phyloP scores from a whole-genome alignment of 2,797 vertebrate genomes.

The Spea hammondii region DNA sequence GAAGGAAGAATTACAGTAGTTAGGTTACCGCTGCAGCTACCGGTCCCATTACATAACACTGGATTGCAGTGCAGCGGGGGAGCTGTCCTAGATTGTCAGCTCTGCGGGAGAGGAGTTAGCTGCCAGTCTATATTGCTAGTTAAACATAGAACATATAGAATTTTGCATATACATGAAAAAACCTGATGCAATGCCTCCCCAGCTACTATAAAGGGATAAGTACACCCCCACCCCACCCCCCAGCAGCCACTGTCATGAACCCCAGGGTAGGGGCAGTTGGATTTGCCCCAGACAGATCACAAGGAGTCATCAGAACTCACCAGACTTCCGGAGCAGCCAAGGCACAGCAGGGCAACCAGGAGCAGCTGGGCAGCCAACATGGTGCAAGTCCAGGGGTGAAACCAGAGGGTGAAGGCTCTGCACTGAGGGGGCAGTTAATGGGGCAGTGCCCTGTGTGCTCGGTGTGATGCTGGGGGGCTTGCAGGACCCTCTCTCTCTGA shows the following conservation, averaged over 20 bases:
- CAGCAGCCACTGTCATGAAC: neutral
- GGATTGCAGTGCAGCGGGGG: too few relatives aligned
- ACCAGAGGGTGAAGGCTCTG: neutral
- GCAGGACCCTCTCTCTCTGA: neutral
- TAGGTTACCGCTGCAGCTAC: too few relatives aligned
- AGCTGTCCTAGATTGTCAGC: conserved; percentile 19
- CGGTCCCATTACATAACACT: too few relatives aligned
- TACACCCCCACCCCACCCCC: neutral
- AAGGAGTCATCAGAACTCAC: conserved; percentile 17
- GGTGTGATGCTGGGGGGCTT: neutral
- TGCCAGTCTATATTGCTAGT: too few relatives aligned
- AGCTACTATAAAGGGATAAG: too few relatives aligned
- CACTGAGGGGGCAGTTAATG: neutral
- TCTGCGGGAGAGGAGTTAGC: conserved; percentile 11
- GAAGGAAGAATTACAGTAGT: too few relatives aligned
- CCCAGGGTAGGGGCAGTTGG: neutral
- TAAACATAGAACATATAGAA: too few relatives aligned
- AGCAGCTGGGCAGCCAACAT: conserved; percentile 8
- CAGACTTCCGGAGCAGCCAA: conserved; percentile 12
- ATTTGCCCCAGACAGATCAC: neutral
- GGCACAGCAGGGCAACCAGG: conserved; percentile 8
- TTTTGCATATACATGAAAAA: too few relatives aligned
- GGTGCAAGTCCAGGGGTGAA: neutral
- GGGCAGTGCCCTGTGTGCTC: neutral
- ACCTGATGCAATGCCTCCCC: too few relatives aligned